Conservation (phyloP, 2,888 invertebrate genomes). For the Cynaeus angustus region DNA sequence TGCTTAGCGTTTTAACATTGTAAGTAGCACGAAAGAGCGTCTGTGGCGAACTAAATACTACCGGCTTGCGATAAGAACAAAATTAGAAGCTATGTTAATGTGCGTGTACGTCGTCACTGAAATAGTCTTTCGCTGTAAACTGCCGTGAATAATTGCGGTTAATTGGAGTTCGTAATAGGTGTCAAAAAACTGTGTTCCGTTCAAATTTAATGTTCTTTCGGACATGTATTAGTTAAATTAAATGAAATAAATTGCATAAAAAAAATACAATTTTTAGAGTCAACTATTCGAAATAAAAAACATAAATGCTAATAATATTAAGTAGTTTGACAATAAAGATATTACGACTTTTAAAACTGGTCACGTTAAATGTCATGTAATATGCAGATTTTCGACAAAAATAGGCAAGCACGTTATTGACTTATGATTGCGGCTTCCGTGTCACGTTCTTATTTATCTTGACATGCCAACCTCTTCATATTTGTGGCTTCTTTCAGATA, state of each 20-base stretch:
- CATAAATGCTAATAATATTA: neutral
- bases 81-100: conserved; percentile 9
- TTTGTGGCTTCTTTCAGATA: conserved; percentile 5
- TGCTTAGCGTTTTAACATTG: neutral
- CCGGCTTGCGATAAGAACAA: conserved; percentile 8
- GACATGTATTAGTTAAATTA: no score
- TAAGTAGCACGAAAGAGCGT: conserved; percentile 7
- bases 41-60: conserved; percentile 3
- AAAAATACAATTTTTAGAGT: no score
- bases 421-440: conserved; percentile 9
- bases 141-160: neutral
- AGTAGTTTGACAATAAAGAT: neutral
- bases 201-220: no score
- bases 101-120: neutral
- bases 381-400: conserved; percentile 2
- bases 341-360: neutral
- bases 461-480: conserved; percentile 13
- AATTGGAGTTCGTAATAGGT: neutral
- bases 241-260: no score
- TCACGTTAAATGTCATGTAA: conserved; percentile 1
- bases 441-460: conserved; percentile 10
- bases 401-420: neutral
- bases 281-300: neutral
- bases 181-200: neutral
- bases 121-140: neutral